These are phyloP conservation scores for Pseudonaja textilis DNA, from an alignment of 2,113 vertebrate genomes.

Conservation along the genomic window DNA sequence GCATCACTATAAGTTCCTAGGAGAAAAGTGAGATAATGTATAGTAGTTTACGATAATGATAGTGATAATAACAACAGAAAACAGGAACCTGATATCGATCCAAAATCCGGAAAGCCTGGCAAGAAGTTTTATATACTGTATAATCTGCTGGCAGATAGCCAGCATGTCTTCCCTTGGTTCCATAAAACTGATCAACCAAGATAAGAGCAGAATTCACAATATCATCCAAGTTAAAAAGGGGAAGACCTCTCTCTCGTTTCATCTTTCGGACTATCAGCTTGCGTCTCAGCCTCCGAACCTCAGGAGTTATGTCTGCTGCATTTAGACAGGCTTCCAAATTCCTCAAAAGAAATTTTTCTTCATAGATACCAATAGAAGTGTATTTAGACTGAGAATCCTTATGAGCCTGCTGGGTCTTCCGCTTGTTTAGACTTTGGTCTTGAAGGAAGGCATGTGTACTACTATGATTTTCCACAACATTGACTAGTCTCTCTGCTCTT, in stretches of 20 bases:
- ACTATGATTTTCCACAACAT: slow-evolving; percentile 72
- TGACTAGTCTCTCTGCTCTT: slow-evolving; percentile 72
- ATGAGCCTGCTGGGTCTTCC: slow-evolving; percentile 66
- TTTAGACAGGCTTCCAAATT: slow-evolving; percentile 85
- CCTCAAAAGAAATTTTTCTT: slow-evolving; percentile 86
- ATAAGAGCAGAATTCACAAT: slow-evolving; percentile 84
- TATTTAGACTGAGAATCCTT: slow-evolving; percentile 69
- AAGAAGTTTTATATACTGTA: slow-evolving; percentile 79
- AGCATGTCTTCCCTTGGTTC: slow-evolving; percentile 72
- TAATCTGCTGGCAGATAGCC: slow-evolving; percentile 55
- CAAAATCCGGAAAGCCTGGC: slow-evolving; percentile 88
- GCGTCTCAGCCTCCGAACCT: slow-evolving; percentile 85
- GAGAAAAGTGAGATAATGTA: neutral
- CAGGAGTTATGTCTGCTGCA: slow-evolving; percentile 83
- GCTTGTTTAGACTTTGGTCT: slow-evolving; percentile 66
- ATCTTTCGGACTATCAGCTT: slow-evolving; percentile 89
- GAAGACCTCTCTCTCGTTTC: slow-evolving; percentile 87
- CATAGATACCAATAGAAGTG: slow-evolving; percentile 81
- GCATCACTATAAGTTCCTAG: neutral
- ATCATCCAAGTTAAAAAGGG: slow-evolving; percentile 89
- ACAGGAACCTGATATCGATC: slow-evolving; percentile 92
- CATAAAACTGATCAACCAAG: slow-evolving; percentile 87
- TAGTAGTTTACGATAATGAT: neutral
- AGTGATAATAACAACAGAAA: neutral
- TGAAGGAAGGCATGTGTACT: slow-evolving; percentile 53